These are phyloP conservation scores for Parauchenoglanis punctatus DNA, from an alignment of 2,797 vertebrate genomes.

Conservation along the genomic window DNA sequence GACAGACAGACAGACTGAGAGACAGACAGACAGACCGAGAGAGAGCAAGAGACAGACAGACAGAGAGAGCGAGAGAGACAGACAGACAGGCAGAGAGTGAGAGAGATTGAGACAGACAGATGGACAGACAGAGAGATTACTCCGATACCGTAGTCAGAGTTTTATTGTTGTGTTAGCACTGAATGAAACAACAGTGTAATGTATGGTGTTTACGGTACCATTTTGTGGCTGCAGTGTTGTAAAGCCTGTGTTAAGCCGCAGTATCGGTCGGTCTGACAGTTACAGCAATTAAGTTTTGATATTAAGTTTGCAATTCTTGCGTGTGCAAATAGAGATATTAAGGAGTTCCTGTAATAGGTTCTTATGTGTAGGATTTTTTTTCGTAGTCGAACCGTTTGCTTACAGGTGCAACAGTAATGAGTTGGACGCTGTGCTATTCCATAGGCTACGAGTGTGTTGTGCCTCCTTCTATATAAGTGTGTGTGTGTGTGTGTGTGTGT, in stretches of 20 bases:
- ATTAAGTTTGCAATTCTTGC: background rate
- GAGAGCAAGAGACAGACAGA: no score
- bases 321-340: background rate
- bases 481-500: slow-evolving; percentile 35
- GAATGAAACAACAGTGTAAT: background rate
- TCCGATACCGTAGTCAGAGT: no score
- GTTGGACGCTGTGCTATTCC: slow-evolving; percentile 37
- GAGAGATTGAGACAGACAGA: no score
- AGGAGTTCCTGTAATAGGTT: background rate
- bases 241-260: background rate
- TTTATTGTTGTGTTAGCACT: background rate
- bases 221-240: background rate
- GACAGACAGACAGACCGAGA: no score
- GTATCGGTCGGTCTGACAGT: background rate
- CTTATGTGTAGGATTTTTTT: background rate
- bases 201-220: background rate
- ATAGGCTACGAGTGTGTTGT: slow-evolving; percentile 38
- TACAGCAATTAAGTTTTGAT: background rate
- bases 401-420: slow-evolving; percentile 44
- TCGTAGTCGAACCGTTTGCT: slow-evolving; percentile 18
- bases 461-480: slow-evolving; percentile 6
- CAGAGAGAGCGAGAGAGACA: no score
- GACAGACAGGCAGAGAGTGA: no score
- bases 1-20: no score
- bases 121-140: no score